Evolutionary conservation across 2,797 vertebrate species (phyloP), one percentile per base, ranked within the genome.

Genomic region (Sitta carolinensis): DNA sequence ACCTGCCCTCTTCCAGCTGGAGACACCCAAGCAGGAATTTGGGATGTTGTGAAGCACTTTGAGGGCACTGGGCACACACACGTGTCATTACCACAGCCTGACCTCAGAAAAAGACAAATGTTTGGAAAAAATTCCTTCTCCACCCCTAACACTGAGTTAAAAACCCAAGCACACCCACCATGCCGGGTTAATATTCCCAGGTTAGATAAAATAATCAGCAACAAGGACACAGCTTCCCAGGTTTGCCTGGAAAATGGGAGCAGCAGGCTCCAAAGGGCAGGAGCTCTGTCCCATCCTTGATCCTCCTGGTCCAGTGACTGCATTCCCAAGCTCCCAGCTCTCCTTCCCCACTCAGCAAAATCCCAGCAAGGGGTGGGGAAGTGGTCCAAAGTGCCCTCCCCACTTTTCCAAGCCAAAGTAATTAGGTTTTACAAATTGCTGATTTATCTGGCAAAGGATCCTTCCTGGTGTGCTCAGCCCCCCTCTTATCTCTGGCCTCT

Each of bases 181-280:
- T 0, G 1, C 11, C 1, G 42, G 61, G 23, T 51, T 47, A 42
- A 2, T 1, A 26, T 64, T 91, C 50, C 52, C 64, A 80, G 78
- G 7, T 23, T 7, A 54, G 58, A 27, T 40, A 29, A 64, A 86
- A 68, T 6, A 43, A 62, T 12, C 57, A 22, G 45, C 0, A 0
- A 18, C 14, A 10, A 0, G 2, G 68, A 29, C 0, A 0, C 17
- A 50, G 30, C 26, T 38, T 13, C 50, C 22, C 45, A 9, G 59
- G 25, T n/a, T 52, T 62, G n/a, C 54, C 51, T 5, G n/a, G 57
- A 32, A 30, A n/a, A 7, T 0, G 10, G 61, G 50, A 78, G 54
- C 63, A 57, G 78, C 67, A 66, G 55, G 55, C 38, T 84, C 36
- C 84, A 54, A 64, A 67, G 48, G 17, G 13, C 29, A 63, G 69